A percentile compares a stretch with the other conserved stretches of the same genome.
These are phyloP conservation scores for Kryphioiulus occultus DNA, from an alignment of 2,888 invertebrate genomes.

Conservation along the genomic window DNA sequence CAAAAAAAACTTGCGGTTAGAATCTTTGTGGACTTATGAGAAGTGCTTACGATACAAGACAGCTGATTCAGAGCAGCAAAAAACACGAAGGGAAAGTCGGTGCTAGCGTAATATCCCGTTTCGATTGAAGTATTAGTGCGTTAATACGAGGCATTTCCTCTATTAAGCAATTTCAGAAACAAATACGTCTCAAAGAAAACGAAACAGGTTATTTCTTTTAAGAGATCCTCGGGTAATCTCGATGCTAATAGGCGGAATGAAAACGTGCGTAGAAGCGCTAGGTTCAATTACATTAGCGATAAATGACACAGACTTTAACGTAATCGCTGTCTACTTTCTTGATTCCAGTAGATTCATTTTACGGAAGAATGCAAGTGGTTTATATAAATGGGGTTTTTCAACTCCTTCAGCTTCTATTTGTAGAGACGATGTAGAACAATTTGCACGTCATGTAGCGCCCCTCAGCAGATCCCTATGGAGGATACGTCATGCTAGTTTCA, in stretches of 20 bases:
- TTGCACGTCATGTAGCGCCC: conserved; percentile 27
- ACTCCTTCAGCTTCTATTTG: conserved; percentile 36
- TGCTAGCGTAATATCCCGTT: neutral
- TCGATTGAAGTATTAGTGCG: conserved; percentile 26
- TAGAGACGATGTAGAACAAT: conserved; percentile 21
- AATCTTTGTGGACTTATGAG: neutral
- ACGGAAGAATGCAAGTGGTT: conserved; percentile 16
- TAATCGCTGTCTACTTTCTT: conserved; percentile 30
- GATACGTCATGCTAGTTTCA: neutral
- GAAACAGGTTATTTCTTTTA: neutral
- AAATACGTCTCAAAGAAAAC: neutral
- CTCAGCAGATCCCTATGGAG: conserved; percentile 21
- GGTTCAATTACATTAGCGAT: conserved; percentile 26
- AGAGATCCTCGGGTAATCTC: neutral
- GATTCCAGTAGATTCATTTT: conserved; percentile 16
- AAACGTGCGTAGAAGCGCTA: neutral
- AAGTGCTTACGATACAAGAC: neutral
- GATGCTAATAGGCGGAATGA: conserved; percentile 28
- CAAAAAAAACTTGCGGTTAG: neutral
- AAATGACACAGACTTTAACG: neutral
- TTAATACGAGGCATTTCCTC: conserved; percentile 24
- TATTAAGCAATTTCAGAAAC: neutral
- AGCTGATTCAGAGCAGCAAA: neutral
- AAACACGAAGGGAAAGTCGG: neutral
- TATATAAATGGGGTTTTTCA: conserved; percentile 36